Conservation (phyloP, 1,140 invertebrate genomes). For the Thaumetopoea pityocampa region DNA sequence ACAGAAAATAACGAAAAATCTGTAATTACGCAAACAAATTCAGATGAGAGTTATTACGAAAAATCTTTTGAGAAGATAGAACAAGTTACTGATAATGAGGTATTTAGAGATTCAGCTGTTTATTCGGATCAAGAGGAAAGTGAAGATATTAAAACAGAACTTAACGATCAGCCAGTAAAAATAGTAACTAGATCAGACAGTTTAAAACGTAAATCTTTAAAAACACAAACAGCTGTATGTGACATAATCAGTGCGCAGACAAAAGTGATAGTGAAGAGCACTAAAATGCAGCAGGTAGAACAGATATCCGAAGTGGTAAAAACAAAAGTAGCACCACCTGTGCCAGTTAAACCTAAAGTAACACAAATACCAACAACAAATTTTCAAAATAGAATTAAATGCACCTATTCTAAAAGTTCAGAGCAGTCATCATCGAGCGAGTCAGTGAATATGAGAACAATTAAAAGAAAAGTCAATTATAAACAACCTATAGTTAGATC, state of each 20-base stretch:
- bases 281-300: constrained; percentile 16
- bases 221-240: constrained; percentile 31
- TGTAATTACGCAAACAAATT: constrained; percentile 30
- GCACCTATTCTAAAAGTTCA: constrained; percentile 27
- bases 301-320: constrained; percentile 26
- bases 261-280: constrained; percentile 23
- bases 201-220: constrained; percentile 42
- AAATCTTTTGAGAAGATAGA: constrained; percentile 86
- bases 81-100: constrained; percentile 78
- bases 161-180: constrained; percentile 30
- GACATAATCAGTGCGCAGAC: constrained; percentile 37
- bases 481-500: constrained; percentile 37
- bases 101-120: constrained; percentile 88
- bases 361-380: constrained; percentile 31
- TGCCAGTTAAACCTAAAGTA: constrained; percentile 68
- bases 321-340: constrained; percentile 63
- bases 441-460: constrained; percentile 37
- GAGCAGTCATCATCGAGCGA: constrained; percentile 41
- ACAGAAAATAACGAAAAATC: constrained; percentile 16
- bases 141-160: constrained; percentile 37
- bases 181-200: constrained; percentile 44
- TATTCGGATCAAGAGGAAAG: constrained; percentile 82
- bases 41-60: constrained; percentile 84
- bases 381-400: constrained; percentile 31
- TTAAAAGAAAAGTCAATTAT: constrained; percentile 40